phyloP scores from a whole-genome alignment of 2,797 vertebrate species.

The Emydoidea blandingii region DNA sequence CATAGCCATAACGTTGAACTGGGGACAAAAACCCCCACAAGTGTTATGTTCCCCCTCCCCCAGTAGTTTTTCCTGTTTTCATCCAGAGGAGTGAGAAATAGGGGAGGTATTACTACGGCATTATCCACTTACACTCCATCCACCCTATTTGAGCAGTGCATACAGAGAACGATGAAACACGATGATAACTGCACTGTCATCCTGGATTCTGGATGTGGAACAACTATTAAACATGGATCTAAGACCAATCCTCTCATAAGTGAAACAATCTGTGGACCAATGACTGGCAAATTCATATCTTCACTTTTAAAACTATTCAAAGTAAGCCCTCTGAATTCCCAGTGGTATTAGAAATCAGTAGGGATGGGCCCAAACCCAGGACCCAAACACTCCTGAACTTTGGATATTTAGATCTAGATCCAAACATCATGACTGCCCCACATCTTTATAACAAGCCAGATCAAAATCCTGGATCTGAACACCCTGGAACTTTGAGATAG shows the following conservation, averaged over 20 bases:
- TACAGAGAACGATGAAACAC: not conserved
- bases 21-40: not conserved
- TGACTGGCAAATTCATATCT: not conserved
- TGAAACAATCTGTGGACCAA: not conserved
- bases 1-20: not conserved
- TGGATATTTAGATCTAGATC: not conserved
- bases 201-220: not conserved
- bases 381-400: slow-evolving; percentile 2
- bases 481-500: not conserved
- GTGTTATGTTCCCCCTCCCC: not conserved
- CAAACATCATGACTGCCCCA: not conserved
- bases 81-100: not conserved
- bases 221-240: not conserved
- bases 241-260: not conserved
- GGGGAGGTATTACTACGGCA: not conserved
- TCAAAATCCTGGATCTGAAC: not conserved
- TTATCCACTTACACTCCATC: not conserved
- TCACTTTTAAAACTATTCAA: not conserved
- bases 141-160: not conserved
- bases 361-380: not conserved
- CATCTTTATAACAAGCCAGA: not conserved
- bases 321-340: not conserved
- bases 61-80: not conserved
- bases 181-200: not conserved
- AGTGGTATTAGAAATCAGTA: not conserved